Percentiles rank a stretch among this genome's conserved stretches.
Conservation (phyloP, 2,113 vertebrate genomes). For the Myiozetetes cayanensis region DNA sequence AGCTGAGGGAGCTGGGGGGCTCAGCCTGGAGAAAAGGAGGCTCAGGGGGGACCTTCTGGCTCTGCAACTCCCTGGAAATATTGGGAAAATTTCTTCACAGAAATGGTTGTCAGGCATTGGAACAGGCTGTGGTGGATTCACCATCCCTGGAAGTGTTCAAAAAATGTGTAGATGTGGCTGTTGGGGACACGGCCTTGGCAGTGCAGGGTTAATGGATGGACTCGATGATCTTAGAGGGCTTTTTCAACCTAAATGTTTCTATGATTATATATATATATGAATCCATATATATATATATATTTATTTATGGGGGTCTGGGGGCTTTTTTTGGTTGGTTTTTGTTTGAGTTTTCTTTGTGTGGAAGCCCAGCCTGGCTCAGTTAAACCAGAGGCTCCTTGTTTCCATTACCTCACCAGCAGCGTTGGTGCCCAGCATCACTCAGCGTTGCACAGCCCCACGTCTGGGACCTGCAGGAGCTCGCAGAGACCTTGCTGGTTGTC, state of each 20-base stretch:
- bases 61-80: not conserved
- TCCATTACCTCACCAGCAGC: not conserved
- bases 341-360: not conserved
- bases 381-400: not conserved
- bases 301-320: no score
- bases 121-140: not conserved
- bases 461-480: not conserved
- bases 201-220: not conserved
- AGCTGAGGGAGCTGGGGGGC: not conserved
- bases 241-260: not conserved
- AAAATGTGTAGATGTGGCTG: not conserved
- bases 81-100: not conserved
- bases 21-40: not conserved
- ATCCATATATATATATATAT: rapidly evolving
- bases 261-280: not conserved
- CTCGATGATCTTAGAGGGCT: not conserved
- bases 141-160: not conserved
- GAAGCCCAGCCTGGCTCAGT: not conserved
- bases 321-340: not conserved
- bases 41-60: not conserved
- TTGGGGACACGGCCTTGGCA: rapidly evolving
- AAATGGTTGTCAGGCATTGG: no score
- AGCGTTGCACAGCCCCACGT: rapidly evolving
- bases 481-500: not conserved
- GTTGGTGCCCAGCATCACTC: not conserved